Conservation (phyloP, 2,797 vertebrate species). For the Acridotheres tristis region DNA sequence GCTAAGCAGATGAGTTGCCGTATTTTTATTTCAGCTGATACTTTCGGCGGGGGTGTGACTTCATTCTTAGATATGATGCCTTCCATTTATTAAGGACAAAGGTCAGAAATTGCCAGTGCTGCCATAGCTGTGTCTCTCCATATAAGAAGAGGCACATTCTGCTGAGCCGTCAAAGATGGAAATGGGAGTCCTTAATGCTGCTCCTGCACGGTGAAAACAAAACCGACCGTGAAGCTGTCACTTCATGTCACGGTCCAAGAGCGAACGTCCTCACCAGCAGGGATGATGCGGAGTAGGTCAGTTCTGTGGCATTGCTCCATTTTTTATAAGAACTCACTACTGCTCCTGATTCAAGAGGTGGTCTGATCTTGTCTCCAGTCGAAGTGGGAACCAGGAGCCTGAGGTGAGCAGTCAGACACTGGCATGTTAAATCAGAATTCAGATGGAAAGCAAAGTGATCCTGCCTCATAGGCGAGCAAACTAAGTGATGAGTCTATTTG, state of each 20-base stretch:
- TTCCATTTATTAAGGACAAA: conserved; percentile 50
- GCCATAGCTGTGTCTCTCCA: not conserved
- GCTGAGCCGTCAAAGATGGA: not conserved
- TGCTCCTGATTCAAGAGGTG: not conserved
- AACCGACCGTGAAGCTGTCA: not conserved
- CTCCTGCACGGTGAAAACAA: not conserved
- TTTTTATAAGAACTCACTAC: not conserved
- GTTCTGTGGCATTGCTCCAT: not conserved
- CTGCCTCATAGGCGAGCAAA: not conserved
- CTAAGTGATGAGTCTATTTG: not conserved
- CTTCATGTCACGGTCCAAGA: not conserved
- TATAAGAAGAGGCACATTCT: not conserved
- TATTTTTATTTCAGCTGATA: conserved; percentile 49
- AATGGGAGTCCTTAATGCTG: not conserved
- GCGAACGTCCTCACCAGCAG: not conserved
- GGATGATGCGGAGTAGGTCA: not conserved
- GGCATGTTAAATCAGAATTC: not conserved
- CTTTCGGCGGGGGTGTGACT: conserved; percentile 7
- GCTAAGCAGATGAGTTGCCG: conserved; percentile 34
- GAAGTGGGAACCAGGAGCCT: not conserved
- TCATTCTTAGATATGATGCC: conserved; percentile 21
- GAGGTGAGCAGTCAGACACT: not conserved
- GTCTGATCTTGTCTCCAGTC: not conserved
- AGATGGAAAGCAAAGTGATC: not conserved
- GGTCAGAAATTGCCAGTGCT: not conserved